Evolutionary conservation across 2,888 invertebrate genomes (phyloP).

Genomic region (Philhelius pedissequus): DNA sequence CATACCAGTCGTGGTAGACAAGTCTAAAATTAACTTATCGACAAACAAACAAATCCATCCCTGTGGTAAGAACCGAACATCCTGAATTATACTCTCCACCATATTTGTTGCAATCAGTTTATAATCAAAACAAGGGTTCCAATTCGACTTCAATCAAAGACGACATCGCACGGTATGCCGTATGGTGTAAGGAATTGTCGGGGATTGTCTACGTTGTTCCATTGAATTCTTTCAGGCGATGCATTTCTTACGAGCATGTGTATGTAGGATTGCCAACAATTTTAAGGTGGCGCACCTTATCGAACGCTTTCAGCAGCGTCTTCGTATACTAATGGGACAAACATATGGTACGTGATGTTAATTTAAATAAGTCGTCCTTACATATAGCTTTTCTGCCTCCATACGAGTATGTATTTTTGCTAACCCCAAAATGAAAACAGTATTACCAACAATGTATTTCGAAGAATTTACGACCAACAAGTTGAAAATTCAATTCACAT

Average conservation of each 20-base stretch:
- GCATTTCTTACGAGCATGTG: too few relatives aligned
- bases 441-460: not conserved
- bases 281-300: slow-evolving; percentile 39
- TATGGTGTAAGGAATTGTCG: slow-evolving; percentile 26
- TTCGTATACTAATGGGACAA: slow-evolving; percentile 65
- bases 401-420: too few relatives aligned
- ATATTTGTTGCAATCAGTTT: slow-evolving; percentile 59
- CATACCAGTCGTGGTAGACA: too few relatives aligned
- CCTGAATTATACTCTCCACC: not conserved
- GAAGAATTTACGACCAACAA: slow-evolving; percentile 59
- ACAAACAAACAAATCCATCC: not conserved
- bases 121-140: slow-evolving; percentile 59
- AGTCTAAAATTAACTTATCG: too few relatives aligned
- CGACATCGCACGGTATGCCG: not conserved
- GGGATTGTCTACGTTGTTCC: not conserved
- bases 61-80: not conserved
- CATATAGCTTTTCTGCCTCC: not conserved
- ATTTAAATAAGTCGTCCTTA: slow-evolving; percentile 63
- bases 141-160: slow-evolving; percentile 53
- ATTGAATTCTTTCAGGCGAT: slow-evolving; percentile 46
- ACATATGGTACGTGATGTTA: slow-evolving; percentile 68
- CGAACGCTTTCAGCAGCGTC: slow-evolving; percentile 41
- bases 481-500: slow-evolving; percentile 69
- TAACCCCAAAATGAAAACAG: slow-evolving; percentile 17
- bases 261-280: slow-evolving; percentile 39